Conservation (phyloP, 2,888 invertebrate species). For the Lepas anatifera region DNA sequence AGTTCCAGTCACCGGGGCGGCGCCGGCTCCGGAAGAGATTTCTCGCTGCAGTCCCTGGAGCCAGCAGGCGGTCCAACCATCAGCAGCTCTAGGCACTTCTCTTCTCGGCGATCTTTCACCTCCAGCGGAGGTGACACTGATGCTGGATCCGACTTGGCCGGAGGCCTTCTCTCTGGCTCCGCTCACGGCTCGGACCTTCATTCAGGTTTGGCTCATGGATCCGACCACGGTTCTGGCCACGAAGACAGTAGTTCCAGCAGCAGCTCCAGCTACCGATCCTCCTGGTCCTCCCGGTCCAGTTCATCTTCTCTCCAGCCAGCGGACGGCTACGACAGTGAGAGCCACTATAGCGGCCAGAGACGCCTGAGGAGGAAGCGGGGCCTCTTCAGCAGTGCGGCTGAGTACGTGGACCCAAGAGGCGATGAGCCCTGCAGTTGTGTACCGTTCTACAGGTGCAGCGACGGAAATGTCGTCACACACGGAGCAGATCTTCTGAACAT, state of each 20-base stretch:
- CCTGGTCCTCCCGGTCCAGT: conserved; percentile 12
- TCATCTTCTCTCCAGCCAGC: neutral
- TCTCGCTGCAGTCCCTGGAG: too few species aligned
- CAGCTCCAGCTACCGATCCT: neutral
- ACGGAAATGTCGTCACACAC: conserved; percentile 19
- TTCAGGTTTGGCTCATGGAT: conserved; percentile 17
- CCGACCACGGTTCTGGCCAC: neutral
- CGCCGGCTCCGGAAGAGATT: too few species aligned
- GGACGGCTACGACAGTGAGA: conserved; percentile 28
- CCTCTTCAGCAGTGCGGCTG: too few species aligned
- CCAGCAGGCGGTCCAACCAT: neutral
- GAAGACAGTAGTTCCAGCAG: neutral
- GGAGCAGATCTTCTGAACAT: conserved; percentile 19
- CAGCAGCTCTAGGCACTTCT: neutral
- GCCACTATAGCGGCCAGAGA: too few species aligned
- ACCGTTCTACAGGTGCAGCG: conserved; percentile 15
- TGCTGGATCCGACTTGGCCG: neutral
- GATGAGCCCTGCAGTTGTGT: conserved; percentile 16
- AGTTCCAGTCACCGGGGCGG: too few species aligned
- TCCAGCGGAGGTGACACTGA: neutral
- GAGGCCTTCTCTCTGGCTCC: conserved; percentile 19
- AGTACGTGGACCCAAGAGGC: neutral
- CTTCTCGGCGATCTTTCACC: neutral
- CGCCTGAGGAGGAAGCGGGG: too few species aligned
- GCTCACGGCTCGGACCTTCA: conserved; percentile 18